Conservation (phyloP, 2,113 vertebrate genomes). For the Rhea americana region DNA sequence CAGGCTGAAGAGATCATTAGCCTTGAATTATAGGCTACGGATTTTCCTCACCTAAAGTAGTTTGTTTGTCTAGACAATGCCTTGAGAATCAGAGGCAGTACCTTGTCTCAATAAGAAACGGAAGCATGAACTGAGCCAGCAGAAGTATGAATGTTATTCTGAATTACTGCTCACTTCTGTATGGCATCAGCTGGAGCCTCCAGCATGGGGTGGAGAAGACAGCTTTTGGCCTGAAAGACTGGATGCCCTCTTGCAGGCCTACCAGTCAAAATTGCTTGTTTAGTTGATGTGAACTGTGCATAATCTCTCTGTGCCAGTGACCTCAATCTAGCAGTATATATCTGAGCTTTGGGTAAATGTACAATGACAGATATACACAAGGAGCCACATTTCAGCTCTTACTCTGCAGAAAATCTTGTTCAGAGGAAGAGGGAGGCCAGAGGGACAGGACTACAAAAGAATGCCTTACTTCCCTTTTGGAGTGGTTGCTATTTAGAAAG, state of each 20-base stretch:
- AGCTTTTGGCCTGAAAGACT: neutral
- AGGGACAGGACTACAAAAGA: neutral
- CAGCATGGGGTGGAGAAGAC: neutral
- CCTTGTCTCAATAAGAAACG: neutral
- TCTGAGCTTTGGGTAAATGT: rapidly evolving
- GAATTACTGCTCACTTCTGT: neutral
- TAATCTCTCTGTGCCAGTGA: rapidly evolving
- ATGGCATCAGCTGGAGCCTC: neutral
- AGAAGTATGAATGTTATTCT: neutral
- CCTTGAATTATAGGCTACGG: neutral
- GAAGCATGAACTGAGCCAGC: neutral
- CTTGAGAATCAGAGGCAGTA: neutral
- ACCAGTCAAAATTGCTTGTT: neutral
- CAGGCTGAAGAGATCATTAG: neutral
- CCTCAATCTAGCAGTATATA: neutral
- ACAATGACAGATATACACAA: neutral
- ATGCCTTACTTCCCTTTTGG: constrained; percentile 43
- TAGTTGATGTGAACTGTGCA: neutral
- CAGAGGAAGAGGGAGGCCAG: constrained; percentile 14
- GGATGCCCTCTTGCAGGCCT: neutral
- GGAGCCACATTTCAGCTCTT: neutral
- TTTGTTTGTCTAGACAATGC: neutral
- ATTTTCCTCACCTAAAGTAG: neutral
- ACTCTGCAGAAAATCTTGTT: neutral
- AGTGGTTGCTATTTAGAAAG: constrained; percentile 45